A percentile compares a stretch with the other conserved stretches of the same genome.
These are phyloP conservation scores for Platypus cylindrus DNA, from an alignment of 2,888 invertebrate genomes.

Conservation along the genomic window DNA sequence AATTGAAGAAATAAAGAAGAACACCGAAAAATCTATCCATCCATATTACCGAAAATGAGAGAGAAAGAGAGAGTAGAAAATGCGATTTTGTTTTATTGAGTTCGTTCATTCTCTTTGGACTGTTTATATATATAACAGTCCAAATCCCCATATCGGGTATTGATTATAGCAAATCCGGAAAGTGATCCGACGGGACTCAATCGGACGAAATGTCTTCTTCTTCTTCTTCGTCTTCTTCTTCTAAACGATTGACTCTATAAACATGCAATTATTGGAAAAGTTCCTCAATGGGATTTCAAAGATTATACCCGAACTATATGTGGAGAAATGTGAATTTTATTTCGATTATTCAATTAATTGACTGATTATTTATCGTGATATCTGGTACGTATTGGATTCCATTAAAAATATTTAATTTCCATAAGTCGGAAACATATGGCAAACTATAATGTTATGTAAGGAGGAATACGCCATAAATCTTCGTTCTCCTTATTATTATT, in stretches of 20 bases:
- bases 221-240: no score
- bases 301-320: conserved; percentile 8
- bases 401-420: no score
- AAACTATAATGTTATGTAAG: no score
- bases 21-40: background rate
- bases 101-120: conserved; percentile 33
- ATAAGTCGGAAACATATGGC: no score
- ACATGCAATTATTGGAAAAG: conserved; percentile 15
- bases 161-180: conserved; percentile 23
- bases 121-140: conserved; percentile 34
- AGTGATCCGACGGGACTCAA: conserved; percentile 6
- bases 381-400: no score
- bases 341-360: no score
- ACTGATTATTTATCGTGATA: no score
- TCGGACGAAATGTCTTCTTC: conserved; percentile 7
- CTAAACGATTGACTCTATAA: conserved; percentile 13
- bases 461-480: no score
- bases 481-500: no score
- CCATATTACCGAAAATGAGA: background rate
- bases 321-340: no score
- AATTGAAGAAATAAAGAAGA: no score
- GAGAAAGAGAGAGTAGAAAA: background rate
- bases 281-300: conserved; percentile 9
- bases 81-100: conserved; percentile 38
- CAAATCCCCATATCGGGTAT: conserved; percentile 32